phyloP scores from a whole-genome alignment of 2,113 vertebrate genomes.

The Dermatemys mawii region DNA sequence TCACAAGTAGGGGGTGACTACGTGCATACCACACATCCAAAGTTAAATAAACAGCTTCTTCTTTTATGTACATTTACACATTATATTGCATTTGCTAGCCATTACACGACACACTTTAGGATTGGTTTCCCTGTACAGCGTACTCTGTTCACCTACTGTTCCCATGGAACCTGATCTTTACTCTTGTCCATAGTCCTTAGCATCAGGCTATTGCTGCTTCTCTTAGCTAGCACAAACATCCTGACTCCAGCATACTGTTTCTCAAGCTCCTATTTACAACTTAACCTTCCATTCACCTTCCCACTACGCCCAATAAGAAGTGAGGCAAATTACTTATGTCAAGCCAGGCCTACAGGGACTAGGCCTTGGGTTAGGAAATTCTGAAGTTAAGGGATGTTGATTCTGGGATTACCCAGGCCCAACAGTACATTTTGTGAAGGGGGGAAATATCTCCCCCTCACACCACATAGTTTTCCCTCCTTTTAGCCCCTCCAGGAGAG shows the following conservation, averaged over 20 bases:
- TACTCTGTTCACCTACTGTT: not conserved
- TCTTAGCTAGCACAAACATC: not conserved
- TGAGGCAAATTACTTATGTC: not conserved
- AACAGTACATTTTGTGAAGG: not conserved
- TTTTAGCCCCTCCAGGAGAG: not conserved
- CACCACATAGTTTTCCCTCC: accelerated
- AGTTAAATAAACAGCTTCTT: too few species aligned
- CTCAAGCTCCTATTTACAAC: not conserved
- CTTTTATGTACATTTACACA: not conserved
- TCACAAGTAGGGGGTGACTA: too few species aligned
- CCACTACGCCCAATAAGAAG: not conserved
- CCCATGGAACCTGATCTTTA: not conserved
- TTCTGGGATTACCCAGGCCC: not conserved
- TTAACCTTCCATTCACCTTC: not conserved
- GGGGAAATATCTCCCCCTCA: not conserved
- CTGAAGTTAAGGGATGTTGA: not conserved
- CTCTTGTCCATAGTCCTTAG: not conserved
- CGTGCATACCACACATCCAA: too few species aligned
- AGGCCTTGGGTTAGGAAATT: not conserved
- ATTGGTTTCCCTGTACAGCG: not conserved
- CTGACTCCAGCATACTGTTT: not conserved
- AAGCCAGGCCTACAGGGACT: not conserved
- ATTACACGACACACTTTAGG: not conserved
- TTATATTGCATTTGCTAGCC: not conserved
- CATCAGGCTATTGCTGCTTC: not conserved